Base-by-base conservation (phyloP, 2,797 vertebrate species). In the Microtus californicus region DNA sequence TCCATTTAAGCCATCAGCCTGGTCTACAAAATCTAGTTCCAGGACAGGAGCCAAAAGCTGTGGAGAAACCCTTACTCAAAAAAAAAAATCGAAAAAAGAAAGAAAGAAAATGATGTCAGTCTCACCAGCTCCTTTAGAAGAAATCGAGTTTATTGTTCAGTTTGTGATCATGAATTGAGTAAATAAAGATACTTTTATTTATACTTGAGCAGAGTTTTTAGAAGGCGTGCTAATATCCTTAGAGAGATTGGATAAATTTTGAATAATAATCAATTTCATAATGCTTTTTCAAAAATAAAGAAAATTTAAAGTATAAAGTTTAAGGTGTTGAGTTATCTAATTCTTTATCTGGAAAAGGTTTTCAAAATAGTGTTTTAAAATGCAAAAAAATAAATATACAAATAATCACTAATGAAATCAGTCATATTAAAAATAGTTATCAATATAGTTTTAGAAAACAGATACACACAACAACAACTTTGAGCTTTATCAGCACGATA, bases 181-280 rank as follows among this genome's bases (percentile, higher is more conserved):
- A 65, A 88, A 76, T 51, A 34, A 91, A 93, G 79, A 81, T 25
- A 77, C 69, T 19, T 19, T 90, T 78, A 40, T 45, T 89, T 43
- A 94, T 25, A 82, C 25, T 69, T 48, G 67, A 79, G 27, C 31
- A 8, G 4, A 65, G 29, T 77, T 94, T 5, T 80, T 59, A 54
- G 45, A 92, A 94, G 56, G 1, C 5, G 12, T 88, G 21, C 11
- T 76, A 87, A 13, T 89, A 56, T 80, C 43, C 45, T 27, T 48
- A 61, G 19, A 86, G 7, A 79, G 3, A 85, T 59, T 93, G 12
- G 51, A 95, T 78, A 15, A 78, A 74, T 79, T 77, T 40, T 54
- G 1, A 74, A 4, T 51, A 87, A 90, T 80, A 71, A 54, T 48
- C 23, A 45, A 71, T 37, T 69, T 71, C 67, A 73, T 43, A 37